Evolutionary conservation across 1,140 invertebrate genomes (phyloP), one percentile per base, ranked within the genome.

Genomic region (Aricia agestis): DNA sequence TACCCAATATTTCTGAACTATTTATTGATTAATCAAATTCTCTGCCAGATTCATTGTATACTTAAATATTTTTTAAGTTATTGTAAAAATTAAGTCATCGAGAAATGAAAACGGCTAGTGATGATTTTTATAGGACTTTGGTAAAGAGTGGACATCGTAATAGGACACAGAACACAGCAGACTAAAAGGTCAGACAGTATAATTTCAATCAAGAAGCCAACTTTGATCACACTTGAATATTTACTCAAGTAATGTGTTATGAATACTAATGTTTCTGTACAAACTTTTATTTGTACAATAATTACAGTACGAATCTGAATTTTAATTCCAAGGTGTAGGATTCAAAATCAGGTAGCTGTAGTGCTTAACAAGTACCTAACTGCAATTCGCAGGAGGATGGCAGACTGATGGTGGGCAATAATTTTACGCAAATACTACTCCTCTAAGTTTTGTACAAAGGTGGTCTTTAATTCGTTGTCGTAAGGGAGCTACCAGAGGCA

Each of bases 251-350:
- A 18, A 63, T 25, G 59, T 63, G 59, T 63, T 63, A 63, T 63
- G 59, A 63, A 63, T 63, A 63, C 59, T 63, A 63, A 63, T 63
- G 59, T 31, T 52, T 36, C 11, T 15, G 45, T 52, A 52, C 45
- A 52, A 52, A 52, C 11, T 11, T 13, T 52, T 52, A 52, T 11
- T 52, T 11, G 45, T 10, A 52, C 45, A 1, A 9, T 15, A 13
- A 52, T 2, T 4, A 1, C n/a, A n/a, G n/a, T 52, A 52, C 36
- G 36, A 52, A 52, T 52, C 13, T 15, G 45, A 4, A 52, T 10
- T 52, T 13, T 52, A 52, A 13, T 52, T 15, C 10, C 9, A 3
- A 13, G 10, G 45, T 13, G 13, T 52, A 52, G 45, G 9, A 13
- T 52, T 1, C 9, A 13, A 52, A 52, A 52, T 52, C 10, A 15